Conservation (phyloP, 1,140 invertebrate genomes). For the Hyphantria cunea region DNA sequence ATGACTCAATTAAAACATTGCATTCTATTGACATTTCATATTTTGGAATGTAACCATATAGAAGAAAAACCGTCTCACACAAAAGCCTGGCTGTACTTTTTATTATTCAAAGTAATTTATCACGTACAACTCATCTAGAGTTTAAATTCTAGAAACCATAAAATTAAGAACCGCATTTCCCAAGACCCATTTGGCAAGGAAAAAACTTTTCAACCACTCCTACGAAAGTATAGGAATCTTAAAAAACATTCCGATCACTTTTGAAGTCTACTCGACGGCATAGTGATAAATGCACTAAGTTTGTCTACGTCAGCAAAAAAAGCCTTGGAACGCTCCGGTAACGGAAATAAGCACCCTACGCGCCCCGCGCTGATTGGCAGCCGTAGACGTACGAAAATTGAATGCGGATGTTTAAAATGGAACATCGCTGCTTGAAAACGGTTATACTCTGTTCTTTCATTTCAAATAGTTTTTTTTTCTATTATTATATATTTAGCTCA, state of each 20-base stretch:
- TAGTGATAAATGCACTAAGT: conserved; percentile 69
- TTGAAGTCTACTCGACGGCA: conserved; percentile 18
- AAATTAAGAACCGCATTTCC: too few relatives aligned
- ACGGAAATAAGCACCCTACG: conserved; percentile 61
- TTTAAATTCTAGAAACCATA: too few relatives aligned
- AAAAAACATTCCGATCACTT: conserved; percentile 3
- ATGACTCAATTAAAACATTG: too few relatives aligned
- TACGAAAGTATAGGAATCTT: background rate
- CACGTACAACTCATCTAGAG: too few relatives aligned
- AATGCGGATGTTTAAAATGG: conserved; percentile 31
- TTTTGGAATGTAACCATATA: too few relatives aligned
- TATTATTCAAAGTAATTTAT: too few relatives aligned
- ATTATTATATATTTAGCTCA: too few relatives aligned
- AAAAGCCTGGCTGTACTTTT: too few relatives aligned
- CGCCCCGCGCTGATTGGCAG: conserved; percentile 62
- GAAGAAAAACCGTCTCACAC: too few relatives aligned
- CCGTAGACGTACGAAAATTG: conserved; percentile 37
- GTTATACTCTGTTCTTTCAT: background rate
- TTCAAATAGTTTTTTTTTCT: background rate
- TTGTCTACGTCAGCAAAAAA: conserved; percentile 69
- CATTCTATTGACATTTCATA: too few relatives aligned
- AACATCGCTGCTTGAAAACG: conserved; percentile 25
- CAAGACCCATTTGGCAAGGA: too few relatives aligned
- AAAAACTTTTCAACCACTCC: background rate
- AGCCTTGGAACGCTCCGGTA: conserved; percentile 45